Base-by-base conservation (phyloP, 23 tunicate species). In the Trididemnum nubilum region DNA sequence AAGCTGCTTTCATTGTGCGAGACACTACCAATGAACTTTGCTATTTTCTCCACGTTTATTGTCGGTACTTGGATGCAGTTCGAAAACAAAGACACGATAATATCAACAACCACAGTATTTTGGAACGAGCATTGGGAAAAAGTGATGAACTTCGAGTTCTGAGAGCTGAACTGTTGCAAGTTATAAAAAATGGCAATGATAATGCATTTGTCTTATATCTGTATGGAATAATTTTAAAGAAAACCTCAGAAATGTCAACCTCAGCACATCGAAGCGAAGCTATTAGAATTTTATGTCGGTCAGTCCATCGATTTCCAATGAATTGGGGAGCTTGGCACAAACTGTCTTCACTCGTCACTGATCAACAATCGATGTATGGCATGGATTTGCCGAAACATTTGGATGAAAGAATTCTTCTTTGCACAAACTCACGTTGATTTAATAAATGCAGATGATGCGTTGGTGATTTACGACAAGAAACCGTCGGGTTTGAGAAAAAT, bases 271-370 rank as follows among this genome's bases (percentile, higher is more conserved):
- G 90, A 44, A 86, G 49, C 51, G 91, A 86, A 79, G 88, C 85
- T 21, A 57, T 86, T 52, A 5, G 38, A 2, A 60, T 79, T 27
- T 67, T 91, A 0, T 71, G 75, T 44, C 77, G 76, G 28, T 91
- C 97, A 1, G 65, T 91, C 1, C 65, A 77, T 65, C 37, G 54
- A 60, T 91, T 67, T 39, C 97, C 97, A 36, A 78, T 91, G 87
- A 91, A 91, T 76, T 91, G 97, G 97, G 80, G 87, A 4, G 76
- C 97, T 23, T 91, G 97, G 97, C 52, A 82, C 52, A 85, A 83
- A 64, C 33, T 91, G 64, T 91, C 97, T 29, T 69, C 83, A n/a
- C 65, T 83, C 9, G 80, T 91, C 33, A 27, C 91, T 31, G 97
- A 91, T 35, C 85, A 86, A 59, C 80, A 79, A 79, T 34, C 51